Evolutionary conservation across 2,113 vertebrate species (phyloP), one percentile per base, ranked within the genome.

Genomic region (Catharus fuscescens): DNA sequence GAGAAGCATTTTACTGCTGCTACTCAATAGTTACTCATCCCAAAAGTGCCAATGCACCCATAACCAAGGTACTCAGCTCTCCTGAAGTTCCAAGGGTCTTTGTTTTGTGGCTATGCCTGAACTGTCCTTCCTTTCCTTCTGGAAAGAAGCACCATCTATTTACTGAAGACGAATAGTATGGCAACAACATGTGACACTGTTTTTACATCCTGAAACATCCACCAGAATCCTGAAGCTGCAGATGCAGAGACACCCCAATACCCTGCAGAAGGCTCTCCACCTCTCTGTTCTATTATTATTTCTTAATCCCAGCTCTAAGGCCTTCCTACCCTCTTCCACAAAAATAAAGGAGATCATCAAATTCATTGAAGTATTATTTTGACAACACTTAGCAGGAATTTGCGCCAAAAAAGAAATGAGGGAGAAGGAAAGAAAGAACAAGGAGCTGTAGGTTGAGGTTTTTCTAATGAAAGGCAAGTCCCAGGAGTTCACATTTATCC

Each of bases 371-470:
- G 59, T 54, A 73, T 20, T 87, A 72, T 48, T 88, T 80, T 66
- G 59, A 92, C 23, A 80, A 6, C 42, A 53, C 18, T 61, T 59
- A 65, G 14, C 12, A 77, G 20, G 14, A 83, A 88, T 83, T 69
- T 50, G 45, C 77, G 34, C 10, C 15, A 48, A 56, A 38, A 50
- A 34, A n/a, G 7, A 26, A 88, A 15, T 4, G 9, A 72, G 7
- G 36, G 44, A 32, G n/a, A 45, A 65, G 29, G 44, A 65, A 67
- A 88, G 18, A 69, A 90, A 20, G 25, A 80, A 66, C 4, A 42
- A 54, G 29, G 31, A 60, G 44, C 42, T 60, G 15, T 72, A 83
- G 12, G 9, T 10, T 86, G 45, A 6, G 5, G 0, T 2, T 0
- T 73, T 80, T 78, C 57, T 52, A 53, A 88, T 25, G 23, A 40